A percentile compares a stretch with the other conserved stretches of the same genome.
Evolutionary conservation across 2,113 vertebrate genomes (phyloP).

Genomic region (Planiliza haematocheilus): DNA sequence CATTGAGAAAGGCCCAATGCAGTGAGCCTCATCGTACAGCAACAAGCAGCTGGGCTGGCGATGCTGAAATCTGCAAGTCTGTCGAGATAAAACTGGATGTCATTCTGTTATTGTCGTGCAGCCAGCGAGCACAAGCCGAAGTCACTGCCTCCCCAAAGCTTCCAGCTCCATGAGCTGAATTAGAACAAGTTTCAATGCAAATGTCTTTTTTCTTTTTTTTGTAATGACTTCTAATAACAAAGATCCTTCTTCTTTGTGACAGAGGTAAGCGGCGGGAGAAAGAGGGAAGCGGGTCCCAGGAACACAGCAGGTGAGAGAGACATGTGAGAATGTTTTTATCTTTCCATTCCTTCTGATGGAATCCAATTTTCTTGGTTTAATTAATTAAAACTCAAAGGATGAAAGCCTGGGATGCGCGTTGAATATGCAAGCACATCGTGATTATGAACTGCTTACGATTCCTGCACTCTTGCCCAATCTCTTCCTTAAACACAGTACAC

Average conservation of each 20-base stretch:
- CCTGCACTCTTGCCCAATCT: not conserved
- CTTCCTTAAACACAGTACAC: not conserved
- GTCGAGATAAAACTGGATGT: conserved; percentile 30
- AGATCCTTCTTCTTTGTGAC: conserved; percentile 27
- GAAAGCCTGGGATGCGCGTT: conserved; percentile 19
- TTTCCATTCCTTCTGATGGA: conserved; percentile 38
- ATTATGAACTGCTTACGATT: conserved; percentile 11
- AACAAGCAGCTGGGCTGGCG: not conserved
- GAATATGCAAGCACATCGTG: conserved; percentile 24
- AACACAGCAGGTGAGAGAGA: conserved; percentile 20
- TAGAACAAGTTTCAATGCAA: conserved; percentile 34
- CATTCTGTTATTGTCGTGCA: conserved; percentile 9
- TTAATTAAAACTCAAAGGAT: conserved; percentile 50
- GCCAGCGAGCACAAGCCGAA: not conserved
- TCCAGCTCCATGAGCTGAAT: conserved; percentile 24
- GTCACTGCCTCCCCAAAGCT: conserved; percentile 7
- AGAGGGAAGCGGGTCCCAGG: not conserved
- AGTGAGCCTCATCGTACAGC: not conserved
- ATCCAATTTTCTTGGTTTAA: conserved; percentile 51
- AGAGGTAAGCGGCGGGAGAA: not conserved
- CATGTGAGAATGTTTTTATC: conserved; percentile 12
- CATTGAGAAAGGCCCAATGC: not conserved
- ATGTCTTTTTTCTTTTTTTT: conserved; percentile 6
- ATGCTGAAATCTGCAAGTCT: conserved; percentile 1
- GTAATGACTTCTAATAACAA: conserved; percentile 47